These are phyloP conservation scores for Pica pica DNA, from an alignment of 2,113 vertebrate species.

Conservation along the genomic window DNA sequence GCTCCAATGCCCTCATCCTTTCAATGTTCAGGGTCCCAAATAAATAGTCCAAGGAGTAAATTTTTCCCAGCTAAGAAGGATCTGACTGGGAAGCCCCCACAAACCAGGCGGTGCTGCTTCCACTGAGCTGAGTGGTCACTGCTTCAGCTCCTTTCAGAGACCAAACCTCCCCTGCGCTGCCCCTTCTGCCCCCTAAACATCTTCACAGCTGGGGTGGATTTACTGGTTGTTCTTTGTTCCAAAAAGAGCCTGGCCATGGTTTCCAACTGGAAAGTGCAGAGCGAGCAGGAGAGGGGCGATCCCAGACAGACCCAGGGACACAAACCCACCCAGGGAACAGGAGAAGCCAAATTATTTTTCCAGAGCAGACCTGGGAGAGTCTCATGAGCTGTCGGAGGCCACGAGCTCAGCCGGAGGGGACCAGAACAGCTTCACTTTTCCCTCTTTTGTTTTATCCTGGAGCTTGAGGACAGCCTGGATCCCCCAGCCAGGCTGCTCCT, in stretches of 20 bases:
- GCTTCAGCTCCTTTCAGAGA: not conserved
- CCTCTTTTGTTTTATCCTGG: not conserved
- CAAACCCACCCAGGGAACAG: fast-evolving
- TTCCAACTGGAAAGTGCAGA: not conserved
- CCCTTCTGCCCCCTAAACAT: too few species aligned
- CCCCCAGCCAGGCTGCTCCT: not conserved
- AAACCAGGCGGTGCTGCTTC: fast-evolving
- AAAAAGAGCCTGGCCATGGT: fast-evolving
- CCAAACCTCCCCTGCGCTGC: too few species aligned
- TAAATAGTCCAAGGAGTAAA: fast-evolving
- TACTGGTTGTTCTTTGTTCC: fast-evolving
- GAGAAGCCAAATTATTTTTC: not conserved
- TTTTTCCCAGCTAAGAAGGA: not conserved
- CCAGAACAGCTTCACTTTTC: not conserved
- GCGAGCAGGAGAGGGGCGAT: fast-evolving
- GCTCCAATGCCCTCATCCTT: not conserved
- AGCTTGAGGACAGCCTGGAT: fast-evolving
- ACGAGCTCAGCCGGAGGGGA: not conserved
- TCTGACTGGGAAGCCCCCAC: not conserved
- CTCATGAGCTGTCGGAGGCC: not conserved
- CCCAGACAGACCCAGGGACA: not conserved
- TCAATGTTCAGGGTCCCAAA: too few species aligned
- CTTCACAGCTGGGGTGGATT: not conserved
- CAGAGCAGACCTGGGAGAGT: not conserved
- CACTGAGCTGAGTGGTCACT: not conserved